Conservation (phyloP, 2,888 invertebrate genomes). For the Heteromyza rotundicornis region DNA sequence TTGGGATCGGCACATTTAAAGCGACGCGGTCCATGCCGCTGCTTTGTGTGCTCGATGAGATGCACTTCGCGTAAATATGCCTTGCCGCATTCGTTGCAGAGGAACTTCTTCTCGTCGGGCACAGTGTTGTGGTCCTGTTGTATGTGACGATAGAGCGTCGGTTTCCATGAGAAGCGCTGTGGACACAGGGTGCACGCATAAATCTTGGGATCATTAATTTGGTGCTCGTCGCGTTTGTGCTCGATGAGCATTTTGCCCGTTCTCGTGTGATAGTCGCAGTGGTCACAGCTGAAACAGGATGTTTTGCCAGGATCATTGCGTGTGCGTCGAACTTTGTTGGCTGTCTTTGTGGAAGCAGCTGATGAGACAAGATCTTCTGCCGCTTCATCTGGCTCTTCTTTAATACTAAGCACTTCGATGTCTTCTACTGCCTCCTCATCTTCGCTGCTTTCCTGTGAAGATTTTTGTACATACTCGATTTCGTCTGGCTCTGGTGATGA, state of each 20-base stretch:
- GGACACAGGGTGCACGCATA: conserved; percentile 20
- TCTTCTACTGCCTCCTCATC: neutral
- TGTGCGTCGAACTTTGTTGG: no score
- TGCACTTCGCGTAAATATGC: conserved; percentile 18
- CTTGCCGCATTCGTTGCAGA: conserved; percentile 25
- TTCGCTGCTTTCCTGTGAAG: neutral
- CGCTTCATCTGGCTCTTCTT: neutral
- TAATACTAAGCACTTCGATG: neutral
- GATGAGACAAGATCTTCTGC: neutral
- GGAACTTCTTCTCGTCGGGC: conserved; percentile 22
- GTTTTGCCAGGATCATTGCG: neutral
- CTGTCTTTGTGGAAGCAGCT: neutral
- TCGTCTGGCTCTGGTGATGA: no score
- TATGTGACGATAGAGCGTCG: conserved; percentile 23
- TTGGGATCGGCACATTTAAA: conserved; percentile 25
- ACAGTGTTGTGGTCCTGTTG: conserved; percentile 20
- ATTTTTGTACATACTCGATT: neutral
- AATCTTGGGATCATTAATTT: conserved; percentile 25
- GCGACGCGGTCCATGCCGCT: conserved; percentile 20
- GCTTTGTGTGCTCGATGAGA: conserved; percentile 20
- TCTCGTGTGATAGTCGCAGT: conserved; percentile 19
- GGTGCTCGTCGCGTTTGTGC: conserved; percentile 16
- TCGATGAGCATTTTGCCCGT: conserved; percentile 19
- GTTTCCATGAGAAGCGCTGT: conserved; percentile 25
- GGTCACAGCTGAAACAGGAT: conserved; percentile 18